Percentiles rank a stretch among this genome's conserved stretches.
phyloP scores from a whole-genome alignment of 2,888 invertebrate species.

The Papilio elwesi region DNA sequence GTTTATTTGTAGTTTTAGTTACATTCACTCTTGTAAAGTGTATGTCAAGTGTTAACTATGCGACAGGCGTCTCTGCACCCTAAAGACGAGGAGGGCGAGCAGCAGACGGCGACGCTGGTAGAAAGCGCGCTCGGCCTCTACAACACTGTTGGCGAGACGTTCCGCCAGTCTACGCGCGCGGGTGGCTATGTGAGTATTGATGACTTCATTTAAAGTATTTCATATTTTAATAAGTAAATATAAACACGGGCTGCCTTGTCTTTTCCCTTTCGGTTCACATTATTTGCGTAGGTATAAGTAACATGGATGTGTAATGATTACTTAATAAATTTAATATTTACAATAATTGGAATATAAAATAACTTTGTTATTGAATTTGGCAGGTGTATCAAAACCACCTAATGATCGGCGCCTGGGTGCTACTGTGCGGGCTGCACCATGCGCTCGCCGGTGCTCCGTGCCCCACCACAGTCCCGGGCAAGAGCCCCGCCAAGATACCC shows the following conservation, averaged over 20 bases:
- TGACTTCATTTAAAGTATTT: neutral
- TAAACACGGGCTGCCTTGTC: too few relatives aligned
- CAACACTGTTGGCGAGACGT: constrained; percentile 90
- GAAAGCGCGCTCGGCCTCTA: constrained; percentile 95
- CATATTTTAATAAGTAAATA: too few relatives aligned
- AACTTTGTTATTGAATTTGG: neutral
- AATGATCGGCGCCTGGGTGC: constrained; percentile 94
- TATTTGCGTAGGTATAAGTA: too few relatives aligned
- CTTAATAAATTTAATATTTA: too few relatives aligned
- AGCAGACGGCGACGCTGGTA: constrained; percentile 91
- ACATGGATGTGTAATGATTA: too few relatives aligned
- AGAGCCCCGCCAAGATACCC: constrained; percentile 75
- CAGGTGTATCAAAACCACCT: constrained; percentile 95
- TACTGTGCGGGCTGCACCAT: constrained; percentile 94
- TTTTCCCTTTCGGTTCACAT: too few relatives aligned
- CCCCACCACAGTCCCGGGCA: constrained; percentile 64
- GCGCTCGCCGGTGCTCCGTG: constrained; percentile 88
- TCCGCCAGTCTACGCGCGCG: constrained; percentile 93
- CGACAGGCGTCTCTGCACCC: constrained; percentile 75
- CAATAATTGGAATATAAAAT: neutral
- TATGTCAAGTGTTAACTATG: neutral
- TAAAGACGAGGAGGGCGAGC: constrained; percentile 92
- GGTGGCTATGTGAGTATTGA: constrained; percentile 90
- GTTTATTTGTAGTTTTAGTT: too few relatives aligned
- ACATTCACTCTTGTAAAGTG: neutral